Evolutionary conservation across 2,113 vertebrate genomes (phyloP).

Genomic region (Mus spicilegus): DNA sequence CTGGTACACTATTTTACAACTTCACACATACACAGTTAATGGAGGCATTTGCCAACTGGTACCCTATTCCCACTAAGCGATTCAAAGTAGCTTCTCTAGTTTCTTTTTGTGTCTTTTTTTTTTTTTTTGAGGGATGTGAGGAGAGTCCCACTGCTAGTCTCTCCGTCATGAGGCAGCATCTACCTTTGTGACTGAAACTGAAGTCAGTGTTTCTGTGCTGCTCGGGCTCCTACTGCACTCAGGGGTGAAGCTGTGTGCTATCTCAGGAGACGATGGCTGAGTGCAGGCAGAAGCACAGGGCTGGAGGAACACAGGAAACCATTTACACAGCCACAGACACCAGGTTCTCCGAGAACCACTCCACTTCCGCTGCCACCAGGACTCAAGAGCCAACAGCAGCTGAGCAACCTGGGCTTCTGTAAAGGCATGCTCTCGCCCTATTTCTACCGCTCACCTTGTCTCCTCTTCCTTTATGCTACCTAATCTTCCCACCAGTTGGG

Average conservation of each 20-base stretch:
- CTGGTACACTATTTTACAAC: neutral
- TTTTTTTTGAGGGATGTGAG: neutral
- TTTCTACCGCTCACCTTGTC: neutral
- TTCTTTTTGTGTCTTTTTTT: neutral
- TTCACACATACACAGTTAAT: neutral
- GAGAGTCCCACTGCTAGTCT: neutral
- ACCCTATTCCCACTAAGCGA: neutral
- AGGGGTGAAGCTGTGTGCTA: neutral
- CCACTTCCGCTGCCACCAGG: neutral
- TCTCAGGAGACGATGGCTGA: neutral
- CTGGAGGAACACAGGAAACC: neutral
- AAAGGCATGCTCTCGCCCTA: neutral
- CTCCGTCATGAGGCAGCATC: neutral
- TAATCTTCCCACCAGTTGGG: neutral
- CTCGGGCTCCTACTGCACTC: neutral
- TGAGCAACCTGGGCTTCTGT: neutral
- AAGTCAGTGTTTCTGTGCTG: neutral
- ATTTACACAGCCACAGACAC: neutral
- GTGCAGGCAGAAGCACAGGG: neutral
- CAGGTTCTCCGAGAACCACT: neutral
- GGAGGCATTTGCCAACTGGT: neutral
- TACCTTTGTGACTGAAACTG: neutral
- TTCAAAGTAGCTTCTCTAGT: neutral
- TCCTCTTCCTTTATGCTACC: neutral
- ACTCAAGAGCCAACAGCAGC: neutral